phyloP scores from a whole-genome alignment of 2,113 vertebrate genomes.

The Podarcis cretensis region DNA sequence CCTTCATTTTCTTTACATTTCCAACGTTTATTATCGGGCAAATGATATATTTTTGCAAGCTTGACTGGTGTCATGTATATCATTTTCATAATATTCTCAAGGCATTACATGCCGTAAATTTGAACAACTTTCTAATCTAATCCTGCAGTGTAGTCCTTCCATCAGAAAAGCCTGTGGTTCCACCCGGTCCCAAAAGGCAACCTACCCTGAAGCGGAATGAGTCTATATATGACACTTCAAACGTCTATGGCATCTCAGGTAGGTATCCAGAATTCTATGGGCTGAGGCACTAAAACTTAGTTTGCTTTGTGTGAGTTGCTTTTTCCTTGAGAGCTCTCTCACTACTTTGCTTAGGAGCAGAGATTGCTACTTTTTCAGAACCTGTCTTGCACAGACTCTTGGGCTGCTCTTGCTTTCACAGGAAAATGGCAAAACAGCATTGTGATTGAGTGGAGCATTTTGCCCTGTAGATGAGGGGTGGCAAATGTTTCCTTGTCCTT shows the following conservation, averaged over 20 bases:
- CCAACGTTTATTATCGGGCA: too few relatives aligned
- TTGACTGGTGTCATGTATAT: too few relatives aligned
- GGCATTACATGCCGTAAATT: too few relatives aligned
- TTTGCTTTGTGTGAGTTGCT: background rate
- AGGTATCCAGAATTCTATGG: background rate
- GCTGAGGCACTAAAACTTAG: background rate
- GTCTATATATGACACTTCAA: slow-evolving; percentile 72
- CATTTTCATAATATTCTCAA: too few relatives aligned
- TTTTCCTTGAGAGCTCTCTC: background rate
- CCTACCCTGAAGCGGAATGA: slow-evolving; percentile 65
- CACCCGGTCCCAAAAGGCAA: background rate
- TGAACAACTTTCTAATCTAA: background rate
- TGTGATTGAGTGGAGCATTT: background rate
- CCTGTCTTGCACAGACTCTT: background rate
- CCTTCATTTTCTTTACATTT: too few relatives aligned
- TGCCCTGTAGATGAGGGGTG: background rate
- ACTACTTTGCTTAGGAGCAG: background rate
- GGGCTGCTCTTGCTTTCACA: background rate
- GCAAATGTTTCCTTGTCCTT: background rate
- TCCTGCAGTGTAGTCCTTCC: background rate
- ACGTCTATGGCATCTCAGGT: slow-evolving; percentile 85
- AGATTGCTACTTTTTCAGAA: too few relatives aligned
- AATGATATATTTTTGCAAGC: too few relatives aligned
- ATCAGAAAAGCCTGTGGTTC: background rate
- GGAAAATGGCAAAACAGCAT: background rate